Base-by-base conservation (phyloP, 92 coral and sea anemone species). In the Blastomussa wellsi region DNA sequence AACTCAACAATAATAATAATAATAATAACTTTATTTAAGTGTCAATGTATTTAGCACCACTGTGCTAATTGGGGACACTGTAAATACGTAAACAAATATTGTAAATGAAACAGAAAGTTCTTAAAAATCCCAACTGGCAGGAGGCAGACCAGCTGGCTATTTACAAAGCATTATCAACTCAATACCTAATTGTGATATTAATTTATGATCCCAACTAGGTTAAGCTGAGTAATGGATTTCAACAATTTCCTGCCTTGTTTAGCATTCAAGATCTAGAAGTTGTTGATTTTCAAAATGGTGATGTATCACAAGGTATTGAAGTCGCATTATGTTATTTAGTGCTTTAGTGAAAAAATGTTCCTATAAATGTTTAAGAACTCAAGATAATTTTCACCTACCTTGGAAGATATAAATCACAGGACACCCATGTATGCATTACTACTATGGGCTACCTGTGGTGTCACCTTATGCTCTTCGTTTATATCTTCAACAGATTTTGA, bases 201-300 rank as follows among this genome's bases (percentile, higher is more conserved):
- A 32, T 68, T 77, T 65, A 22, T 36, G 2, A n/a, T 49, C 59
- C 14, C 55, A n/a, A 59, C 33, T 13, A 91, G 98, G 82, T 92
- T 42, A 49, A 79, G 22, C 88, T 90, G 20, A 68, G 36, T 36
- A 84, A 87, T 82, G 92, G 93, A 29, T 71, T 83, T 78, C 95
- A 91, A 35, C 84, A 90, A 29, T 97, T 97, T 70, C 98, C 96
- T 65, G 93, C 98, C 29, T 79, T 88, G 47, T 83, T 83, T 64
- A 85, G 88, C 75, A 90, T 93, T 44, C 91, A 71, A 67, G 88
- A 88, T 20, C 92, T 96, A 12, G 96, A 92, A 67, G 88, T 94
- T 35, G 88, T 85, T 35, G 98, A 90, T 78, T 88, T 92, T 39
- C 88, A 89, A n/a, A 91, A 76, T 71, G 93, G 77, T 35, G 92